Conservation (phyloP, 1,140 invertebrate species). For the Cecropterus lyciades region DNA sequence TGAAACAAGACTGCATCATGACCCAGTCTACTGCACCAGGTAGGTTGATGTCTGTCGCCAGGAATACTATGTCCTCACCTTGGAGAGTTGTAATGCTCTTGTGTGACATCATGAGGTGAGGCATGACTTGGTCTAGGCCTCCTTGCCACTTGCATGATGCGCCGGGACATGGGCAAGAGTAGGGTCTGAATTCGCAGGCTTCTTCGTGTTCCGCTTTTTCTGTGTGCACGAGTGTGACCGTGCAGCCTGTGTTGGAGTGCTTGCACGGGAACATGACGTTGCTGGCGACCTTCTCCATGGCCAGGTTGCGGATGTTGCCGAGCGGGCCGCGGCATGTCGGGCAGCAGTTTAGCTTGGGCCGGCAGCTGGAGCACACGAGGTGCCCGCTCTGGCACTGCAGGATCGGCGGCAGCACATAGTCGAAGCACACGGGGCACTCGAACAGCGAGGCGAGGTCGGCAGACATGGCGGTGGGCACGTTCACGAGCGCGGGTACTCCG, state of each 20-base stretch:
- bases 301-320: constrained; percentile 98
- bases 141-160: constrained; percentile 99
- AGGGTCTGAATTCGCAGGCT: constrained; percentile 98
- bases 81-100: constrained; percentile 99
- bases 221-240: constrained; percentile 95
- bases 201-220: constrained; percentile 99
- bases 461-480: constrained; percentile 86
- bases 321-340: constrained; percentile 98
- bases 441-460: constrained; percentile 97
- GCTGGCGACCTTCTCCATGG: constrained; percentile 99
- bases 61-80: constrained; percentile 99
- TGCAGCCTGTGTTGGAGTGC: constrained; percentile 98
- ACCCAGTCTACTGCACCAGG: constrained; percentile 99
- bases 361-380: constrained; percentile 96
- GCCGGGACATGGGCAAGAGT: constrained; percentile 98
- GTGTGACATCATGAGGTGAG: constrained; percentile 98
- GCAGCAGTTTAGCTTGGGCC: constrained; percentile 98
- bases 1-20: constrained; percentile 99
- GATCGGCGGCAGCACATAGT: constrained; percentile 99
- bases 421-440: constrained; percentile 99
- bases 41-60: constrained; percentile 99
- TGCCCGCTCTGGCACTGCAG: constrained; percentile 95
- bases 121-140: constrained; percentile 97
- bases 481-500: constrained; percentile 75
- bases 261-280: constrained; percentile 99